phyloP scores from a whole-genome alignment of 1,140 invertebrate species.

The Oppia nitens region DNA sequence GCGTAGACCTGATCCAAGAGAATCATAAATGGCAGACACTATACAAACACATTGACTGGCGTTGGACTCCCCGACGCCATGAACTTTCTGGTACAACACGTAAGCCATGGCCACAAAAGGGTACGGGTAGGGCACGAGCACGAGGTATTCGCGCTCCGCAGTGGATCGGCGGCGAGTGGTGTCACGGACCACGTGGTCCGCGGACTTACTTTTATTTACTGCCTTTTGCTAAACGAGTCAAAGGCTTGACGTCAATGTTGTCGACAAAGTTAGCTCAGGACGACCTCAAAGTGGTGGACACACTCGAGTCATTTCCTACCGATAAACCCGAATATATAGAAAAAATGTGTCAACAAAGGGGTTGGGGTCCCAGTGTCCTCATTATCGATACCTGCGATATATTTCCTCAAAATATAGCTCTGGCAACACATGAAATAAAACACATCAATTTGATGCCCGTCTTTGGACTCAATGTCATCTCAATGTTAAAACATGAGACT shows the following conservation, averaged over 20 bases:
- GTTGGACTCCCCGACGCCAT: slow-evolving; percentile 47
- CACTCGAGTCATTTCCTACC: slow-evolving; percentile 60
- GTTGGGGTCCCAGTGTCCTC: slow-evolving; percentile 89
- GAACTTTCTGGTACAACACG: slow-evolving; percentile 70
- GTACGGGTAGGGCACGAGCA: slow-evolving; percentile 65
- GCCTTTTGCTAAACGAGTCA: slow-evolving; percentile 48
- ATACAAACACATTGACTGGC: slow-evolving; percentile 51
- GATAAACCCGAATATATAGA: slow-evolving; percentile 51
- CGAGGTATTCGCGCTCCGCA: slow-evolving; percentile 77
- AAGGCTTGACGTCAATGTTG: slow-evolving; percentile 60
- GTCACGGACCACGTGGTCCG: slow-evolving; percentile 73
- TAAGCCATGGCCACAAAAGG: slow-evolving; percentile 95
- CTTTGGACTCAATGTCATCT: slow-evolving; percentile 60
- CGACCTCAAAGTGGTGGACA: slow-evolving; percentile 77
- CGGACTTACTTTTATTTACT: slow-evolving; percentile 84
- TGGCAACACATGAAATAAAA: slow-evolving; percentile 52
- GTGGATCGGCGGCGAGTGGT: slow-evolving; percentile 55
- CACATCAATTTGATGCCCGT: slow-evolving; percentile 88
- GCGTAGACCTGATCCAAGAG: slow-evolving; percentile 60
- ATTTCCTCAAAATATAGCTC: slow-evolving; percentile 67
- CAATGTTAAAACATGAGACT: slow-evolving; percentile 90
- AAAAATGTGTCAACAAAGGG: slow-evolving; percentile 58
- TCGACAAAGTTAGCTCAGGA: slow-evolving; percentile 84
- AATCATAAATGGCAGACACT: slow-evolving; percentile 77
- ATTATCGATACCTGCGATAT: slow-evolving; percentile 73